Evolutionary conservation across 2,888 invertebrate genomes (phyloP).

Genomic region (Lumbricus terrestris): DNA sequence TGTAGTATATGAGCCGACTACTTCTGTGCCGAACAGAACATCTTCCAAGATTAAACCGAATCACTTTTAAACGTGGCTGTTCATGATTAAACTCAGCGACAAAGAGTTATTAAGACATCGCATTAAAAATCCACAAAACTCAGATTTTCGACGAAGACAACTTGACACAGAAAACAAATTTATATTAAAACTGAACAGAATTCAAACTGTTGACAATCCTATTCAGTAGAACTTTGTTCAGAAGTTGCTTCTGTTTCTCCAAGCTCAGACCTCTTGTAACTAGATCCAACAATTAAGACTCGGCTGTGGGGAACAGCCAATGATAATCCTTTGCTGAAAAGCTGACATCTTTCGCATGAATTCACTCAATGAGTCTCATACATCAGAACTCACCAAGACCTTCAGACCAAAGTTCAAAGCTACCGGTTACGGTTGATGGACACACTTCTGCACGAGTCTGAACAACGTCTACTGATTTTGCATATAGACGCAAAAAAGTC

Average conservation of each 20-base stretch:
- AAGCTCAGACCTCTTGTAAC: not conserved
- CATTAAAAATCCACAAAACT: not conserved
- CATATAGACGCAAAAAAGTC: not conserved
- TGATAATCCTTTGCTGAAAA: not conserved
- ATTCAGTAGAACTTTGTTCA: not conserved
- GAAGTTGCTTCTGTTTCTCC: not conserved
- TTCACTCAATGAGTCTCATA: not conserved
- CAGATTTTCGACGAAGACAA: not conserved
- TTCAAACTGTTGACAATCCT: not conserved
- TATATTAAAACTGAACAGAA: not conserved
- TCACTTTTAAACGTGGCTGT: not conserved
- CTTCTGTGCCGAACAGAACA: not conserved
- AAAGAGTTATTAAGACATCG: not conserved
- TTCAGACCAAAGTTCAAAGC: not conserved
- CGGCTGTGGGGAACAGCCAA: not conserved
- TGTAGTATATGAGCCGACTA: not conserved
- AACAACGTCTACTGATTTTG: not conserved
- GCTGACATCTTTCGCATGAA: not conserved
- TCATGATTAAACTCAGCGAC: not conserved
- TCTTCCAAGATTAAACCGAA: not conserved
- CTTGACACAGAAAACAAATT: not conserved
- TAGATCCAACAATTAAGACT: not conserved
- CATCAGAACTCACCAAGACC: not conserved
- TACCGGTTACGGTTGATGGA: not conserved
- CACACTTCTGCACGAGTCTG: not conserved